Evolutionary conservation across 2,797 vertebrate genomes (phyloP), one percentile per base, ranked within the genome.

Genomic region (Hybognathus amarus): DNA sequence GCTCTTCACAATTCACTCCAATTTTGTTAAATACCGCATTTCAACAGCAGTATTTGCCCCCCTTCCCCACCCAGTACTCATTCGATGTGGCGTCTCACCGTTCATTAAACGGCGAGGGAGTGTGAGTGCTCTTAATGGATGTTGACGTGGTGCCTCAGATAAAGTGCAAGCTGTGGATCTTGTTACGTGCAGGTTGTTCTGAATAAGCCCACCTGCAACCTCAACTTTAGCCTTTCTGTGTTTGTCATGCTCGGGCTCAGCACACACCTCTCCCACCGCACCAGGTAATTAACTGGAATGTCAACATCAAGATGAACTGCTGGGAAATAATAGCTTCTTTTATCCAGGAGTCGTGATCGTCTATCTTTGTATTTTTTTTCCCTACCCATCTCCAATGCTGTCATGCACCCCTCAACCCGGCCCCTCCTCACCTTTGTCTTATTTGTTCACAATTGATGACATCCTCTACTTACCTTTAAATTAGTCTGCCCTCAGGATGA

Each of bases 281-380:
- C 77, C 79, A 87, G 88, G 89, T 91, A 90, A 92, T 91, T 89
- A 91, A 89, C 90, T 90, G 88, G 87, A 90, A 91, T 89, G 90
- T 91, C 91, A 90, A 89, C 90, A 89, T n/a, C 40, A 77, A 90
- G 88, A 90, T 91, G 89, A 91, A 92, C 90, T 80, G 86, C 85
- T 83, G 85, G 87, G 87, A 89, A 91, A 91, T 91, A 91, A 90
- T 91, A 90, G 90, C 87, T 89, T 91, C 89, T 91, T 91, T 91
- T 91, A 89, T 92, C 90, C 89, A 78, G 80, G 68, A 88, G 88
- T 89, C 82, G 83, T 86, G 90, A 91, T 91, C 87, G 87, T 91
- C n/a, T 90, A 90, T 91, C 90, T 90, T 89, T 88, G 87, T 85
- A 75, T 87, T 88, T 85, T 80, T 87, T 87, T 88, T 77, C 75